Percentiles rank a stretch among this genome's conserved stretches.
phyloP scores from a whole-genome alignment of 2,888 invertebrate species.

The Elysia crispata region DNA sequence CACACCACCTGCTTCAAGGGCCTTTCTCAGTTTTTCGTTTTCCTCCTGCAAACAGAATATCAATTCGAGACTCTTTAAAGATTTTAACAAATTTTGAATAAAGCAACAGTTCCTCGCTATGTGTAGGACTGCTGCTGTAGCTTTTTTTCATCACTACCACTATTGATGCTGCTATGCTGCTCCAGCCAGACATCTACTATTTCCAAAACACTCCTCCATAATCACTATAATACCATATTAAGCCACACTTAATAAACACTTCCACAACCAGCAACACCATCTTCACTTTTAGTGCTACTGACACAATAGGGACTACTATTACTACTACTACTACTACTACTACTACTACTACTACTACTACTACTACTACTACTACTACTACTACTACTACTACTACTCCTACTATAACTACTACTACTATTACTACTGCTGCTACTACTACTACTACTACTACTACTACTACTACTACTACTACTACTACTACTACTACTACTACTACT shows the following conservation, averaged over 20 bases:
- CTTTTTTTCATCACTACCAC: no score
- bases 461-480: slow-evolving; percentile 36
- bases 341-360: slow-evolving; percentile 2
- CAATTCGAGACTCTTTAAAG: no score
- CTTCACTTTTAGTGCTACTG: no score
- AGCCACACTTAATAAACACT: background rate
- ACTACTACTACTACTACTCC: slow-evolving; percentile 29
- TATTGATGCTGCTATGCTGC: background rate
- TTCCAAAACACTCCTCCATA: no score
- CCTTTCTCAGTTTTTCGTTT: slow-evolving; percentile 75
- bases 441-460: slow-evolving; percentile 42
- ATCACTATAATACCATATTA: no score
- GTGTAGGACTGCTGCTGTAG: no score
- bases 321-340: no score
- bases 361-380: slow-evolving; percentile 35
- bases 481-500: slow-evolving; percentile 25
- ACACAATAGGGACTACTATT: background rate
- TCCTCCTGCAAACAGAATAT: slow-evolving; percentile 71
- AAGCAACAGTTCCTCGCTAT: no score
- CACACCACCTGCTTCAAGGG: slow-evolving; percentile 70
- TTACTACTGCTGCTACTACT: slow-evolving; percentile 40
- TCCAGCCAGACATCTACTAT: no score
- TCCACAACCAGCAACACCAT: no score
- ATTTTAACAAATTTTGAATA: no score
- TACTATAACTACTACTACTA: slow-evolving; percentile 38